phyloP scores from a whole-genome alignment of 2,888 invertebrate species.

The Pimpla rufipes region DNA sequence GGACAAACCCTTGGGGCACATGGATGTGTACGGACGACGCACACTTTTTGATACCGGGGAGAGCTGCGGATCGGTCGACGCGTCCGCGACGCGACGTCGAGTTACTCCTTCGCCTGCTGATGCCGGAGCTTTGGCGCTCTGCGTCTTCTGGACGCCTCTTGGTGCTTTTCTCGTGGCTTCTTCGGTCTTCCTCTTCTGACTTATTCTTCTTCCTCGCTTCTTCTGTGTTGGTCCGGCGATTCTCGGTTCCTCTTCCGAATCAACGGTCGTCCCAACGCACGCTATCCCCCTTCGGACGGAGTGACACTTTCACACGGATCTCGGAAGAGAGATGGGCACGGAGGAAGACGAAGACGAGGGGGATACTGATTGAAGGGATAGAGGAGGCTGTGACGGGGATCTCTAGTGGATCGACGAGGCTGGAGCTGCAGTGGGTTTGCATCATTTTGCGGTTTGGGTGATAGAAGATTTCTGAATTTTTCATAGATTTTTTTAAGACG shows the following conservation, averaged over 20 bases:
- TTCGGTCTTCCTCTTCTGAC: constrained; percentile 29
- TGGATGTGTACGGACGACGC: neutral
- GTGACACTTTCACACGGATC: constrained; percentile 80
- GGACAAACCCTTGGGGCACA: constrained; percentile 33
- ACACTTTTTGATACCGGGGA: neutral
- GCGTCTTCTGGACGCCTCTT: neutral
- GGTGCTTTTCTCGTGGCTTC: neutral
- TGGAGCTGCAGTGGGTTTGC: too few relatives aligned
- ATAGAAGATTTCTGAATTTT: too few relatives aligned
- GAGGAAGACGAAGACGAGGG: neutral
- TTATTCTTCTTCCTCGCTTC: constrained; percentile 62
- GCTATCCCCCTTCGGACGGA: constrained; percentile 68
- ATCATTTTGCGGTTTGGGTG: too few relatives aligned
- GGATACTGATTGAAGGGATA: constrained; percentile 42
- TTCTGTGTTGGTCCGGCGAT: constrained; percentile 61
- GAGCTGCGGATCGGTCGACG: constrained; percentile 15
- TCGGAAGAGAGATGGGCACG: constrained; percentile 62
- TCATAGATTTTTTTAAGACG: too few relatives aligned
- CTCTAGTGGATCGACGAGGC: too few relatives aligned
- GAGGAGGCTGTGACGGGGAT: neutral
- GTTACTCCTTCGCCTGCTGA: constrained; percentile 37
- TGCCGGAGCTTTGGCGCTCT: constrained; percentile 29
- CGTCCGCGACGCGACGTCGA: constrained; percentile 41
- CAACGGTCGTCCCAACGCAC: constrained; percentile 78
- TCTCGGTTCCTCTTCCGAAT: constrained; percentile 42